These are phyloP conservation scores for Choloepus hoffmanni DNA, from an alignment of 2,113 vertebrate genomes.

Conservation along the genomic window DNA sequence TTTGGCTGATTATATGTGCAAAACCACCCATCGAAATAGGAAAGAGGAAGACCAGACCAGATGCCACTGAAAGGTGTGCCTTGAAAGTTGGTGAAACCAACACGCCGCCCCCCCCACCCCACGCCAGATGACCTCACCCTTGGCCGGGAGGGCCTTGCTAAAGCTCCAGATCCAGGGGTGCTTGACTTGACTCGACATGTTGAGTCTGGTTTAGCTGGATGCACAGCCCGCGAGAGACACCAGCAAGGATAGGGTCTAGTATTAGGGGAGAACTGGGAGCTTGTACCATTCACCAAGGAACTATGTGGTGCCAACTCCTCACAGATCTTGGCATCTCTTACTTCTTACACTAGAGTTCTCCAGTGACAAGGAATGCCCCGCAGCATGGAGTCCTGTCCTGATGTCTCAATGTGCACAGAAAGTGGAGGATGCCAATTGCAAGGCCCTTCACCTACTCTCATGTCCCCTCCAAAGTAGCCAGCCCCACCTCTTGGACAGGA, in stretches of 20 bases:
- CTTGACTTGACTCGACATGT: conserved; percentile 44
- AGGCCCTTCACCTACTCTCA: neutral
- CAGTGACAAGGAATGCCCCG: neutral
- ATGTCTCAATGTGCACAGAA: neutral
- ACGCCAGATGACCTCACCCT: conserved; percentile 71
- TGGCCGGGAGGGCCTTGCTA: neutral
- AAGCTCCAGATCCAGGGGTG: neutral
- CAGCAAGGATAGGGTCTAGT: neutral
- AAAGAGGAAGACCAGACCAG: conserved; percentile 64
- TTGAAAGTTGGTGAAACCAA: conserved; percentile 55
- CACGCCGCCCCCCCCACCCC: too few relatives aligned
- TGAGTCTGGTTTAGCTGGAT: conserved; percentile 26
- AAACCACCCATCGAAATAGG: conserved; percentile 70
- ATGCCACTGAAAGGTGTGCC: conserved; percentile 71
- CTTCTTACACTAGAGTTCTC: neutral
- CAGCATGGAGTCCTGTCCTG: neutral
- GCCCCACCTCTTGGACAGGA: neutral
- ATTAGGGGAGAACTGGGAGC: neutral
- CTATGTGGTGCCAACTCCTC: neutral
- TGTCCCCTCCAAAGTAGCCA: neutral
- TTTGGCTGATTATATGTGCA: conserved; percentile 46
- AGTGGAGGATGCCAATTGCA: neutral
- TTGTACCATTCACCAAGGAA: neutral
- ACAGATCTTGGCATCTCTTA: neutral
- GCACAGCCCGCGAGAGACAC: neutral